Percentiles rank a stretch among this genome's conserved stretches.
Conservation (phyloP, 2,113 vertebrate species). For the Apeltes quadracus region DNA sequence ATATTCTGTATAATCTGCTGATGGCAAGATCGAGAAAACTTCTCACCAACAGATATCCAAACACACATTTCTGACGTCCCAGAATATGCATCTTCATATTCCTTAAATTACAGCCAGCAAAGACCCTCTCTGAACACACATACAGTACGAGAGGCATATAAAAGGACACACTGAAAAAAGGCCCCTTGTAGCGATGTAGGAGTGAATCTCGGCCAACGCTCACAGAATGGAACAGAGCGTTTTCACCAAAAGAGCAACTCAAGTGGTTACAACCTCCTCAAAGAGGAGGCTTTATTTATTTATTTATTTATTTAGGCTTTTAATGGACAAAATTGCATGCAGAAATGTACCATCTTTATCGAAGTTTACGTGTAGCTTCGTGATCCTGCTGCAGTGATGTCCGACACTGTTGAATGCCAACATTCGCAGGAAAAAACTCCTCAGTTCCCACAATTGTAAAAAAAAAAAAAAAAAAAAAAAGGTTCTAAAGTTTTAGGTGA, state of each 20-base stretch:
- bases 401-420: background rate
- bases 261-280: background rate
- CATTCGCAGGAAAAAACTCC: no score
- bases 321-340: background rate
- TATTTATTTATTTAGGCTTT: no score
- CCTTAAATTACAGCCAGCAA: conserved; percentile 7
- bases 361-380: background rate
- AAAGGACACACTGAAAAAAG: conserved; percentile 1
- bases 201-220: conserved; percentile 4
- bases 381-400: background rate
- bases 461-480: no score
- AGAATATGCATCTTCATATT: conserved; percentile 11
- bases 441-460: no score
- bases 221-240: background rate
- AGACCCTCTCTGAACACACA: conserved; percentile 1
- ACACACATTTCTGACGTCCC: conserved; percentile 50
- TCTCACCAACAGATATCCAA: conserved; percentile 58
- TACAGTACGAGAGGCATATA: background rate
- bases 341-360: background rate
- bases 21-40: conserved; percentile 51
- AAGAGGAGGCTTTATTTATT: no score
- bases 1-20: conserved; percentile 79
- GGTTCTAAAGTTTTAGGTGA: background rate
- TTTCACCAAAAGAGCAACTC: conserved; percentile 1
- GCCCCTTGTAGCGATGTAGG: conserved; percentile 26